Evolutionary conservation across 2,797 vertebrate genomes (phyloP).

Genomic region (Apogon talboti): DNA sequence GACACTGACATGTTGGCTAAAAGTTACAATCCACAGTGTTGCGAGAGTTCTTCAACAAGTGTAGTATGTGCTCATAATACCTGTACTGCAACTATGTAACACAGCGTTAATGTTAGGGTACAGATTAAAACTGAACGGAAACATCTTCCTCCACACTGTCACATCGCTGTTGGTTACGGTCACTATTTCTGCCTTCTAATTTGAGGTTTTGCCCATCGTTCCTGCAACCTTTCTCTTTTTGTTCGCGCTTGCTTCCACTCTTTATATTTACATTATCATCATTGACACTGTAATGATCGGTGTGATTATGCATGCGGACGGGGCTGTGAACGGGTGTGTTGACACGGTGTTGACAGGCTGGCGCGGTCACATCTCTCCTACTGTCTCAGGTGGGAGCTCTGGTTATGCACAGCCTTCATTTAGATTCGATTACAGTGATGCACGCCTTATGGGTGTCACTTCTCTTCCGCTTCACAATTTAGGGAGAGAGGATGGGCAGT

Average conservation of each 20-base stretch:
- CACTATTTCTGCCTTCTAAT: constrained; percentile 29
- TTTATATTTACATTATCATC: constrained; percentile 83
- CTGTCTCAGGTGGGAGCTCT: constrained; percentile 85
- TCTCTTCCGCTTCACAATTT: constrained; percentile 89
- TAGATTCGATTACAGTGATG: constrained; percentile 89
- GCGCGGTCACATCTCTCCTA: constrained; percentile 79
- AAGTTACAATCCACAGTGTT: constrained; percentile 16
- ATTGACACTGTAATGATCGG: constrained; percentile 86
- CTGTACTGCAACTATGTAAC: constrained; percentile 8
- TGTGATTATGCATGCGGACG: constrained; percentile 85
- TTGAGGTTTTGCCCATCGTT: constrained; percentile 36
- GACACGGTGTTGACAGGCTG: constrained; percentile 84
- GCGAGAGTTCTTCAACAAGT: constrained; percentile 9
- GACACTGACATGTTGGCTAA: constrained; percentile 12
- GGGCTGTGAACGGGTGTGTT: constrained; percentile 81
- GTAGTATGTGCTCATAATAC: constrained; percentile 8
- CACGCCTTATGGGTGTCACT: constrained; percentile 88
- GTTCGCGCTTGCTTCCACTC: constrained; percentile 70
- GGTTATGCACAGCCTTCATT: constrained; percentile 85
- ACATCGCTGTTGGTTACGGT: constrained; percentile 50
- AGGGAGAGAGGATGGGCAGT: constrained; percentile 77
- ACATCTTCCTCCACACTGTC: constrained; percentile 56
- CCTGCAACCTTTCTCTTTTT: constrained; percentile 32
- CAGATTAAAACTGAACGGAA: constrained; percentile 58
- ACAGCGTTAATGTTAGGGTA: constrained; percentile 23